phyloP scores from a whole-genome alignment of 2,113 vertebrate species.

The Ondatra zibethicus region DNA sequence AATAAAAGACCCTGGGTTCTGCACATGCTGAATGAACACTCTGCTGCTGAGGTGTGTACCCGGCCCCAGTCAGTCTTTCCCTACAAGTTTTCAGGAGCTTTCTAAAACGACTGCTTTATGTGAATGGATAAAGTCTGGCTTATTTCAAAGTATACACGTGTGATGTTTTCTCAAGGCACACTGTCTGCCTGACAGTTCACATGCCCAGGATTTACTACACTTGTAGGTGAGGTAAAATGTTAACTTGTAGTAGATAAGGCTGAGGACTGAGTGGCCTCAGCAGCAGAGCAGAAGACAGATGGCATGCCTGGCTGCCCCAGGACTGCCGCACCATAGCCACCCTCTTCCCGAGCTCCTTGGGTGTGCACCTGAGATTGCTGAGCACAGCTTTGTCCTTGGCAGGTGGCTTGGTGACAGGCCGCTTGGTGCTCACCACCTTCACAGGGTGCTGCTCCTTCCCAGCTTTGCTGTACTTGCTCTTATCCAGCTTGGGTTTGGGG shows the following conservation, averaged over 20 bases:
- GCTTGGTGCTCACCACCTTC: conserved; percentile 98
- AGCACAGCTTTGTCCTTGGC: conserved; percentile 96
- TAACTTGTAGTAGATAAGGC: accelerated
- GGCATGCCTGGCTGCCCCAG: accelerated
- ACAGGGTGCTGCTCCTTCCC: conserved; percentile 98
- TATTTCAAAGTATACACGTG: not conserved
- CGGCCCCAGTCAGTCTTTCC: not conserved
- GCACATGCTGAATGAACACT: not conserved
- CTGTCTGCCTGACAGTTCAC: not conserved
- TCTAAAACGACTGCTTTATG: not conserved
- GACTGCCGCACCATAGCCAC: accelerated
- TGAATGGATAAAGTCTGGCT: not conserved
- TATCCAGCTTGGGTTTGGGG: conserved; percentile 93
- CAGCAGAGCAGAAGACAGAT: not conserved
- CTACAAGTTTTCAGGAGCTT: not conserved
- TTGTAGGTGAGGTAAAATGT: not conserved
- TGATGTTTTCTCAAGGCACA: not conserved
- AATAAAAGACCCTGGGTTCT: not conserved
- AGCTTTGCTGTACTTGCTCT: conserved; percentile 96
- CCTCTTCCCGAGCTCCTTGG: accelerated
- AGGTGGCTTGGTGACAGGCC: conserved; percentile 94
- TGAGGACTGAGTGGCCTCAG: accelerated
- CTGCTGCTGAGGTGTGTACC: not conserved
- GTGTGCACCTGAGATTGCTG: conserved; percentile 94
- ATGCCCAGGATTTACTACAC: not conserved